Base-by-base conservation (phyloP, 1,140 invertebrate genomes). In the Micrasema longulum region DNA sequence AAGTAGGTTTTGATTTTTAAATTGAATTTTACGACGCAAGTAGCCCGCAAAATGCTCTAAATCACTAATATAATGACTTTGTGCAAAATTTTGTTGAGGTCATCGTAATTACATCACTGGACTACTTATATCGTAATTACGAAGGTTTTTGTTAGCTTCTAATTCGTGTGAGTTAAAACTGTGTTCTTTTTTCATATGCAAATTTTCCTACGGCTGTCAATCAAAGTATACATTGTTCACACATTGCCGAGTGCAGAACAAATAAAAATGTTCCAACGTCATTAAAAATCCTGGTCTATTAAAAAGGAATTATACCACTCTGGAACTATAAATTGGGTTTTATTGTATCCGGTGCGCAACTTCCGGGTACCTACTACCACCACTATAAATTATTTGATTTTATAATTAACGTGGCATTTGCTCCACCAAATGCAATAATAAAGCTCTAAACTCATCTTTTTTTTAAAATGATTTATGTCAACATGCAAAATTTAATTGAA, bases 301-400 rank as follows among this genome's bases (percentile, higher is more conserved):
- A 60, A 41, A 41, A 41, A 41, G 55, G 41, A 60, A 60, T 60
- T 60, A 60, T 35, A 41, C 36, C 55, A 38, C 53, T 60, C 55
- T 20, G 38, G 14, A 5, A 55, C 52, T 35, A 36, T 55, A 31
- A 31, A 31, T 31, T 31, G 26, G 26, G 26, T 31, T 31, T 31
- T 31, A 60, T 41, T 22, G 20, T 35, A 38, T 60, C 55, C 55
- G 55, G 55, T 18, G 0, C 36, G 12, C 55, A 10, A 41, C 36
- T 60, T 60, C 55, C 55, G 31, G 55, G 11, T 31, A 12, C 7
- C 26, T 7, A 31, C 26, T 4, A 31, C n/a, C n/a, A n/a, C n/a
- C n/a, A n/a, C n/a, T n/a, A n/a, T n/a, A n/a, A n/a, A n/a, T n/a
- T n/a, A n/a, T n/a, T n/a, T n/a, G n/a, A n/a, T n/a, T n/a, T n/a